Conservation (phyloP, 2,888 invertebrate genomes). For the Encarsia formosa region DNA sequence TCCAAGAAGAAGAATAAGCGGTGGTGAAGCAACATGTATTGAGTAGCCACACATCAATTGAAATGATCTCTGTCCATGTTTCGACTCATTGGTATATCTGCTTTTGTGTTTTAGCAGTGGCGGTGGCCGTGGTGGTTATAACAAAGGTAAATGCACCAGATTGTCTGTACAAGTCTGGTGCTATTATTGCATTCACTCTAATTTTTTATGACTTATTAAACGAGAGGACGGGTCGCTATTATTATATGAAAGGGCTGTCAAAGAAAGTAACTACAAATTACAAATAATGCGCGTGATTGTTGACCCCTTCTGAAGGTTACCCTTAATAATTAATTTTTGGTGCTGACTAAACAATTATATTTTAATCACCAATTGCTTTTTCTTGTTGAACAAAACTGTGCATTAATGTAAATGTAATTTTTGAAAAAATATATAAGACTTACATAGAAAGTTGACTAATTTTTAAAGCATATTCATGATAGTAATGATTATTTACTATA, state of each 20-base stretch:
- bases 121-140: constrained; percentile 93
- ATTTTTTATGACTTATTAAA: constrained; percentile 47
- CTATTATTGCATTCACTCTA: constrained; percentile 62
- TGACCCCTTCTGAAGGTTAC: too few species aligned
- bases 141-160: constrained; percentile 91
- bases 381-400: too few species aligned
- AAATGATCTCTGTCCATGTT: constrained; percentile 58
- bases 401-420: too few species aligned
- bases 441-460: too few species aligned
- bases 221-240: constrained; percentile 46
- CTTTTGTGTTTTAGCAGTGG: constrained; percentile 88
- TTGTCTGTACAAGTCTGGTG: constrained; percentile 65
- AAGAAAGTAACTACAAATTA: too few species aligned
- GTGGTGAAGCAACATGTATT: constrained; percentile 56
- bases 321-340: too few species aligned
- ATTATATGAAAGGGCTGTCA: constrained; percentile 51
- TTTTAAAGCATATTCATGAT: too few species aligned
- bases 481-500: too few species aligned
- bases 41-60: constrained; percentile 56
- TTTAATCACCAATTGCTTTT: constrained; percentile 41
- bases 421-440: too few species aligned
- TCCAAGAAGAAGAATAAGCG: constrained; percentile 56
- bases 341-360: constrained; percentile 24
- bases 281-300: too few species aligned
- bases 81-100: constrained; percentile 70